Conservation (phyloP, 2,113 vertebrate species). For the Melanotaenia duboulayi region DNA sequence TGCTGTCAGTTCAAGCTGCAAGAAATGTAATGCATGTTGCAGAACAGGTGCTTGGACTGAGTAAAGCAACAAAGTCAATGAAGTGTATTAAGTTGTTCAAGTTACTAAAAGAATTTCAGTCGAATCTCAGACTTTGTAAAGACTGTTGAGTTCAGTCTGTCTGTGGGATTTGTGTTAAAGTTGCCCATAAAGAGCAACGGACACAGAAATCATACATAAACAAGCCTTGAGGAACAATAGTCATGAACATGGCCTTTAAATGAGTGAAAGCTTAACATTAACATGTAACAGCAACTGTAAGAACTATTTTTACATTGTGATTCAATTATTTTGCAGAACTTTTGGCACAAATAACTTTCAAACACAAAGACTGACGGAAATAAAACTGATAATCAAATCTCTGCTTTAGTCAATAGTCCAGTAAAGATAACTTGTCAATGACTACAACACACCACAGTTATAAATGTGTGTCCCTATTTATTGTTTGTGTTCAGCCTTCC, state of each 20-base stretch:
- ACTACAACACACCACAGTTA: constrained; percentile 22
- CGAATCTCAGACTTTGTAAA: too few relatives aligned
- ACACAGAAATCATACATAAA: too few relatives aligned
- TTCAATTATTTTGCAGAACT: not conserved
- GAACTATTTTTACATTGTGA: not conserved
- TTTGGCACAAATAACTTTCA: not conserved
- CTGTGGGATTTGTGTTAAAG: too few relatives aligned
- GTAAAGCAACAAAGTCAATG: too few relatives aligned
- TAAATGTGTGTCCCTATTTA: constrained; percentile 58
- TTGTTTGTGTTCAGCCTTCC: constrained; percentile 73
- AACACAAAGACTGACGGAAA: not conserved
- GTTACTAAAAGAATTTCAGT: too few relatives aligned
- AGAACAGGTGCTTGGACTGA: too few relatives aligned
- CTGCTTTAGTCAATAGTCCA: constrained; percentile 10
- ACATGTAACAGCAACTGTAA: too few relatives aligned
- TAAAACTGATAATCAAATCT: constrained; percentile 16
- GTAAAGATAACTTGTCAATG: constrained; percentile 38
- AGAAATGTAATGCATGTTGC: too few relatives aligned
- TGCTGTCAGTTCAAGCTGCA: too few relatives aligned
- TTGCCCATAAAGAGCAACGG: too few relatives aligned
- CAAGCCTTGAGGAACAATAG: not conserved
- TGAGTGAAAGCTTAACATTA: not conserved
- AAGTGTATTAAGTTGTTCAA: too few relatives aligned
- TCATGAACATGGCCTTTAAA: not conserved
- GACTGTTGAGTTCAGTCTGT: too few relatives aligned